These are phyloP conservation scores for Apaloderma vittatum DNA, from an alignment of 2,113 vertebrate species.

Conservation along the genomic window DNA sequence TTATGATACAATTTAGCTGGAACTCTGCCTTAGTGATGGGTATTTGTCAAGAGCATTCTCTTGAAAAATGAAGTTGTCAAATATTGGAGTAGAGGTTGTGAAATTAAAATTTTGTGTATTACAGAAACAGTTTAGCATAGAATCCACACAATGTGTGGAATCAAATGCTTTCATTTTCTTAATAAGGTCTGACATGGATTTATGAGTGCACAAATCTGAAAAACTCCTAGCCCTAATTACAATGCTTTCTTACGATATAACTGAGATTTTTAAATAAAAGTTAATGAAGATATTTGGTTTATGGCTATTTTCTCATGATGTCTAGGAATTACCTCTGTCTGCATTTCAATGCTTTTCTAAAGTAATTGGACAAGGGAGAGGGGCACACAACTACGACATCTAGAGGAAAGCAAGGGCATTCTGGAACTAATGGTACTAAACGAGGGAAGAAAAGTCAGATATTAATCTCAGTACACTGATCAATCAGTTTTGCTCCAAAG, in stretches of 20 bases:
- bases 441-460: not conserved
- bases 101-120: constrained; percentile 19
- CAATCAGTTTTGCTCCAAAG: not conserved
- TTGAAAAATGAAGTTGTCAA: constrained; percentile 61
- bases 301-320: not conserved
- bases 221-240: not conserved
- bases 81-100: not conserved
- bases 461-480: not conserved
- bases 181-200: constrained; percentile 8
- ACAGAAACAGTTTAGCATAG: not conserved
- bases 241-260: not conserved
- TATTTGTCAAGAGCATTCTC: not conserved
- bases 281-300: not conserved
- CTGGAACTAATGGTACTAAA: not conserved
- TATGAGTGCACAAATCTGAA: not conserved
- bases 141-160: not conserved
- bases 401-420: not conserved
- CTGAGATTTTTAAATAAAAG: not conserved
- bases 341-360: not conserved
- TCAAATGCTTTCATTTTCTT: not conserved
- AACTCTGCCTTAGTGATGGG: not conserved
- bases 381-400: not conserved
- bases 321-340: not conserved
- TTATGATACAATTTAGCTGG: constrained; percentile 47
- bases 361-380: rapidly evolving